Conservation (phyloP, 1,140 invertebrate species). For the Heliconius hewitsoni region DNA sequence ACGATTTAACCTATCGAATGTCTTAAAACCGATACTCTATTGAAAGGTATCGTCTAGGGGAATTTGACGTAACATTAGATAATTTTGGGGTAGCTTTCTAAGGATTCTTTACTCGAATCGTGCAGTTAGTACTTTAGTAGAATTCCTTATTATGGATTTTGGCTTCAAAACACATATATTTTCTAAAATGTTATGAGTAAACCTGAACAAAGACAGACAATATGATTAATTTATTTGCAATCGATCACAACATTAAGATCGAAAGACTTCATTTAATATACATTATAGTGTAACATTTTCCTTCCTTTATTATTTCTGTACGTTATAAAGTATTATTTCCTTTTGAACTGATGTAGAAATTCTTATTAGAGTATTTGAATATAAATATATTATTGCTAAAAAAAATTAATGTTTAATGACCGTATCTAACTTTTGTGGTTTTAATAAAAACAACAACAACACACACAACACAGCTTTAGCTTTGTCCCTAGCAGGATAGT, state of each 20-base stretch:
- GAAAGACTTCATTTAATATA: neutral
- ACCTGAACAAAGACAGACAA: neutral
- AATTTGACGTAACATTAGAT: neutral
- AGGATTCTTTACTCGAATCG: neutral
- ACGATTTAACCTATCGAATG: neutral
- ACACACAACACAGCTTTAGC: too few species aligned
- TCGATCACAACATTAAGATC: neutral
- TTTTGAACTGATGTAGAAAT: neutral
- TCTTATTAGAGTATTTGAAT: too few species aligned
- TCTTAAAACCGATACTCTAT: neutral
- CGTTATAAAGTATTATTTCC: neutral
- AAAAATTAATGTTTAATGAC: too few species aligned
- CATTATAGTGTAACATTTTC: neutral
- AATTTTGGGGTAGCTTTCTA: neutral
- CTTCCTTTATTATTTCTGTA: conserved; percentile 3
- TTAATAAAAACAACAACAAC: too few species aligned
- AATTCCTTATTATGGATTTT: neutral
- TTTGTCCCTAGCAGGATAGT: too few species aligned
- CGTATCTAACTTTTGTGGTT: too few species aligned
- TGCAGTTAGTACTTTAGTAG: neutral
- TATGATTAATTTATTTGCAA: neutral
- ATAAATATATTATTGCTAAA: too few species aligned
- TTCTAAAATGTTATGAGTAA: too few species aligned
- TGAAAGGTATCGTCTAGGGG: conserved; percentile 4
- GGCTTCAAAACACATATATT: too few species aligned